Evolutionary conservation across 2,888 invertebrate genomes (phyloP).

Genomic region (Drosophila paramelanica): DNA sequence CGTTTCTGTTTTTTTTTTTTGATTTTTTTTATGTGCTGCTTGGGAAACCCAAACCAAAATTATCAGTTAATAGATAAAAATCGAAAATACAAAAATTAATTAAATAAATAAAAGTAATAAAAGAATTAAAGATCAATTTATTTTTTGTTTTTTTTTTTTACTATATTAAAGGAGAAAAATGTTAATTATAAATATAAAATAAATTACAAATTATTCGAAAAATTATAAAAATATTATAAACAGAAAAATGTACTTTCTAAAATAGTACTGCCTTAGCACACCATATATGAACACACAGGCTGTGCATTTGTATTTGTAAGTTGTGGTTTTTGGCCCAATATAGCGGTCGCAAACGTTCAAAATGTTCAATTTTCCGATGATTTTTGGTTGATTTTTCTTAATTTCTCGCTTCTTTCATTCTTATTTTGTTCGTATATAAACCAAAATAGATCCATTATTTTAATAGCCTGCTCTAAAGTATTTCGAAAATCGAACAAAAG

Average conservation of each 20-base stretch:
- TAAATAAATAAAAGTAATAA: background rate
- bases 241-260: background rate
- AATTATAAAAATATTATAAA: background rate
- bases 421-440: constrained; percentile 43
- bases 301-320: constrained; percentile 9
- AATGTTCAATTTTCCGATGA: constrained; percentile 45
- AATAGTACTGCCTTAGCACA: background rate
- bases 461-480: constrained; percentile 75
- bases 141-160: too few relatives aligned
- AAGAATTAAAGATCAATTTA: background rate
- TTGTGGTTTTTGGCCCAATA: constrained; percentile 48
- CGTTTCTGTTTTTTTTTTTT: constrained; percentile 43
- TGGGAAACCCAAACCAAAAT: constrained; percentile 6
- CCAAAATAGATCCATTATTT: constrained; percentile 77
- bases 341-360: constrained; percentile 45
- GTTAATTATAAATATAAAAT: background rate
- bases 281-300: background rate
- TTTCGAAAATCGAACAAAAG: constrained; percentile 66
- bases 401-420: constrained; percentile 23
- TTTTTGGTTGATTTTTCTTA: constrained; percentile 27
- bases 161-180: too few relatives aligned
- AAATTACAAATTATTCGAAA: background rate
- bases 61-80: constrained; percentile 4
- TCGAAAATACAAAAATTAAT: background rate
- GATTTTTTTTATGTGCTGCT: constrained; percentile 9